Conservation (phyloP, 2,888 invertebrate genomes). For the Dilophus febrilis region DNA sequence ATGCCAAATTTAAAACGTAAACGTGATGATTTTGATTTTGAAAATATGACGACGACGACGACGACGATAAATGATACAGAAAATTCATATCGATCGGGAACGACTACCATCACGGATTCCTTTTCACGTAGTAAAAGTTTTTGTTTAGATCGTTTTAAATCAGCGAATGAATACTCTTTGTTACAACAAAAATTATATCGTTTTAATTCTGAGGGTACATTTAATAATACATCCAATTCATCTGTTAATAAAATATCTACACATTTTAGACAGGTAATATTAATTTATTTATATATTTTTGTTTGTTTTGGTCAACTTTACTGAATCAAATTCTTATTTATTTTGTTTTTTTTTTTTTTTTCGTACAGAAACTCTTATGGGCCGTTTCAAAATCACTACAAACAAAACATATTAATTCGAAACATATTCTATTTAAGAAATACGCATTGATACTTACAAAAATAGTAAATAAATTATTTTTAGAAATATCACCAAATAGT, state of each 20-base stretch:
- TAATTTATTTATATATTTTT: neutral
- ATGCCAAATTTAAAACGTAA: neutral
- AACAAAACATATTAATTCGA: conserved; percentile 47
- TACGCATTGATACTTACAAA: conserved; percentile 50
- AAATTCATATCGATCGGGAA: too few relatives aligned
- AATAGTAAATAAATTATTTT: conserved; percentile 45
- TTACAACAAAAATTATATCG: conserved; percentile 6
- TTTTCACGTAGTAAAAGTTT: conserved; percentile 28
- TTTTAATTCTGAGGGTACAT: conserved; percentile 12
- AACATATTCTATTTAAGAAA: conserved; percentile 50
- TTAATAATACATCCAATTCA: too few relatives aligned
- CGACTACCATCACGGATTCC: too few relatives aligned
- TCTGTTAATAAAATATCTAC: conserved; percentile 5
- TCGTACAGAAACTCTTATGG: conserved; percentile 55
- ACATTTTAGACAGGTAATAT: neutral
- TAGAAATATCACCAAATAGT: conserved; percentile 33
- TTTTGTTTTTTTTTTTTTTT: neutral
- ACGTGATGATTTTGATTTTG: neutral
- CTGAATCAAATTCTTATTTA: conserved; percentile 2
- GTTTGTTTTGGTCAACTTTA: too few relatives aligned
- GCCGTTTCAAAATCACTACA: conserved; percentile 63
- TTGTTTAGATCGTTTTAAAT: conserved; percentile 20
- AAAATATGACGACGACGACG: neutral
- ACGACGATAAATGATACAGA: too few relatives aligned
- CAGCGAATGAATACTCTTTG: neutral